Conservation (phyloP, 2,797 vertebrate genomes). For the Myotis planiceps region DNA sequence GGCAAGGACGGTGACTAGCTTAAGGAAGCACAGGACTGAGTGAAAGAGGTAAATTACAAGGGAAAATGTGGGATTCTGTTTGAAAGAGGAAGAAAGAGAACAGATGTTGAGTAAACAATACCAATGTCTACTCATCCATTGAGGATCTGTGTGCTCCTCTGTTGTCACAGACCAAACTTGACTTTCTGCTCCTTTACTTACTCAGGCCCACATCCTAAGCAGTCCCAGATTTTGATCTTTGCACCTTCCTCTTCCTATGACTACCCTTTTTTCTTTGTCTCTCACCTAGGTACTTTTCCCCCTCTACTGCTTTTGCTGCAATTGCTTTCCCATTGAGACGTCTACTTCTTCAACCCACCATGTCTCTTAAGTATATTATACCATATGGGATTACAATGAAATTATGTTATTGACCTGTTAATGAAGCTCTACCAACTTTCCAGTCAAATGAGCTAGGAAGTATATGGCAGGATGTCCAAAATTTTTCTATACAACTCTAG, state of each 20-base stretch:
- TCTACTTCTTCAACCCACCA: not conserved
- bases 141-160: not conserved
- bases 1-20: not conserved
- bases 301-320: not conserved
- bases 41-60: not conserved
- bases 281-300: not conserved
- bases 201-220: not conserved
- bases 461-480: not conserved
- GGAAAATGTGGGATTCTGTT: not conserved
- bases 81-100: conserved; percentile 55
- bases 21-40: not conserved
- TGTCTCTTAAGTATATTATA: not conserved
- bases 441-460: conserved; percentile 16
- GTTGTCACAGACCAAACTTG: not conserved
- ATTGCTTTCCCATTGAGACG: not conserved
- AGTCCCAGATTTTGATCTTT: not conserved
- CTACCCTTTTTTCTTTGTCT: too few relatives aligned
- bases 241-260: not conserved
- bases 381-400: not conserved
- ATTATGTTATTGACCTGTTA: not conserved
- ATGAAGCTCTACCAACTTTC: conserved; percentile 19
- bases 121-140: not conserved
- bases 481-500: not conserved
- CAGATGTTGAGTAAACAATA: not conserved
- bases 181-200: not conserved